Percentiles rank a stretch among this genome's conserved stretches.
Conservation (phyloP, 2,888 invertebrate genomes). For the Dermolepida albohirtum region DNA sequence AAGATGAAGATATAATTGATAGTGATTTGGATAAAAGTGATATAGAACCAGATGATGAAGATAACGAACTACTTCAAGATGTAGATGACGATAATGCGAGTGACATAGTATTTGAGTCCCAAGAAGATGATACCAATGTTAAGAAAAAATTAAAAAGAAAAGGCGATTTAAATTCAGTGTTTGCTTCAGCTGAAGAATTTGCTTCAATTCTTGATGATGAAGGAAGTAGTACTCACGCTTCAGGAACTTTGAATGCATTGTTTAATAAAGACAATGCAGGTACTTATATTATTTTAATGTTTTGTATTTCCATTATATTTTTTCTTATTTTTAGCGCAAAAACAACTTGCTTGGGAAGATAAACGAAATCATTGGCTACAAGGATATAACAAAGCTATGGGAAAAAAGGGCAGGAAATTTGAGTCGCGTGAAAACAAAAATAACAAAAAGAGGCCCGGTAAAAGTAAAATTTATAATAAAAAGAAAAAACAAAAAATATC, state of each 20-base stretch:
- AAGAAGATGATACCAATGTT: constrained; percentile 51
- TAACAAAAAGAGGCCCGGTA: constrained; percentile 32
- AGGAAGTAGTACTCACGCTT: constrained; percentile 69
- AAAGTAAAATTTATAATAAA: constrained; percentile 34
- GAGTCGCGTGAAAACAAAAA: constrained; percentile 4
- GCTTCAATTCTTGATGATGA: constrained; percentile 88
- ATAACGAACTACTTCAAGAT: constrained; percentile 58
- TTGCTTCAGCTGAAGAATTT: constrained; percentile 91
- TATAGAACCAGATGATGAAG: constrained; percentile 61
- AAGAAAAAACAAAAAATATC: constrained; percentile 32
- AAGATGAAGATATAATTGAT: constrained; percentile 48
- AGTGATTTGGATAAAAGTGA: constrained; percentile 33
- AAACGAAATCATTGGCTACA: constrained; percentile 74
- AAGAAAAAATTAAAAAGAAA: constrained; percentile 53
- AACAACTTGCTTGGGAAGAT: constrained; percentile 87
- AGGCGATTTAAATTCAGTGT: constrained; percentile 73
- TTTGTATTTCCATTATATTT: constrained; percentile 40
- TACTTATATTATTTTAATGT: constrained; percentile 54
- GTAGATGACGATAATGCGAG: constrained; percentile 60
- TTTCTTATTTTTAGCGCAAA: constrained; percentile 64
- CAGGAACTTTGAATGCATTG: constrained; percentile 76
- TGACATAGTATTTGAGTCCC: constrained; percentile 62
- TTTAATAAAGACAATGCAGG: constrained; percentile 83
- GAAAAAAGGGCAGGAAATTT: constrained; percentile 43
- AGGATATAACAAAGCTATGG: constrained; percentile 66